Percentiles rank a stretch among this genome's conserved stretches.
These are phyloP conservation scores for Cossypha heuglini DNA, from an alignment of 2,797 vertebrate genomes.

Conservation along the genomic window DNA sequence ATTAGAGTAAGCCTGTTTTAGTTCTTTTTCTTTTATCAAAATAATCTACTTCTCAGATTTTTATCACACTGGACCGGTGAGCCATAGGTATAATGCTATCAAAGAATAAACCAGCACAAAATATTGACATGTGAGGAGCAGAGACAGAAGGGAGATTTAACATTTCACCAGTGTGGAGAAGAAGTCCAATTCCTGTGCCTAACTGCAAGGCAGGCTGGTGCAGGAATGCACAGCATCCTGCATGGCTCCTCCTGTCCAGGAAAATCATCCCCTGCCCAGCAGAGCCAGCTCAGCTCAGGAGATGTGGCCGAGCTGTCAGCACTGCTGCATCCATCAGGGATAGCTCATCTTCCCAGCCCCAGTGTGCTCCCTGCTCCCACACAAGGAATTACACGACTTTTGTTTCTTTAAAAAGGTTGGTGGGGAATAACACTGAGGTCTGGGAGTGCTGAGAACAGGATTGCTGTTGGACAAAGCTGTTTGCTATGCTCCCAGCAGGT, in stretches of 20 bases:
- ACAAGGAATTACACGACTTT: fast-evolving
- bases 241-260: not conserved
- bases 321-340: not conserved
- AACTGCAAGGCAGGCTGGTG: not conserved
- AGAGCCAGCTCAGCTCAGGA: not conserved
- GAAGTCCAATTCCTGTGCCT: not conserved
- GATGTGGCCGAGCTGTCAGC: not conserved
- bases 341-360: not conserved
- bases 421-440: not conserved
- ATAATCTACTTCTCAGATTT: not conserved
- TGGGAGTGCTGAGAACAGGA: not conserved
- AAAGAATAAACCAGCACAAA: not conserved
- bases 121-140: slow-evolving; percentile 16
- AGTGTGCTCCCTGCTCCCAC: not conserved
- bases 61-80: not conserved
- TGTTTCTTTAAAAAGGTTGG: not conserved
- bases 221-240: not conserved
- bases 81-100: not conserved
- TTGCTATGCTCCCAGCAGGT: not conserved
- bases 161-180: not conserved
- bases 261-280: not conserved
- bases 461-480: not conserved
- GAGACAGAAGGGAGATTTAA: not conserved
- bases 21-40: not conserved
- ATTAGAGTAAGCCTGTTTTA: not conserved